Base-by-base conservation (phyloP, 30 jellyfish, hydroid and myxozoan genomes). In the Hydractinia echinata region DNA sequence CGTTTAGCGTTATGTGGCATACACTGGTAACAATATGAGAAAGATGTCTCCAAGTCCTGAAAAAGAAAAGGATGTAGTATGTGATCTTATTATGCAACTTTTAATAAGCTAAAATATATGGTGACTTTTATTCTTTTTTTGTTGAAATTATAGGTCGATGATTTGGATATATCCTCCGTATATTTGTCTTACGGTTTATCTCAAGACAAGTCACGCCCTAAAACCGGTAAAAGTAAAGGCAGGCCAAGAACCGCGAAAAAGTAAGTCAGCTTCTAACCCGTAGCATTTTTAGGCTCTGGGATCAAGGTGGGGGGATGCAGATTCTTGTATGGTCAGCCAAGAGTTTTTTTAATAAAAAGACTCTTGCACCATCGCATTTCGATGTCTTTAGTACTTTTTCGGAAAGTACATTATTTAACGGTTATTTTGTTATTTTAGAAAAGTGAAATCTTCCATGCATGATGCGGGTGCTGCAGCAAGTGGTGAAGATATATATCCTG, bases 1-100 rank as follows among this genome's bases (percentile, higher is more conserved):
- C 76, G 51, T 83, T 19, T 66, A 91, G 97, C 85, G 85, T 73
- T 85, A 85, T 74, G 95, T 91, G 19, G 97, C 97, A 10, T 91
- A 91, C 89, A 91, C 97, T 77, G 97, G 97, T 10, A 91, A 91
- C 82, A 91, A 91, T 53, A 91, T 91, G 97, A 85, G 96, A 68
- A 91, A 91, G 67, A 79, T 82, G 60, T 67, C 94, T 71, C 90
- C 95, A 10, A 77, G 88, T n/a, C 97, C 96, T 4, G 97, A 91
- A 19, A 85, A 78, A 72, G 87, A 83, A 7, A 71, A 73, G 30
- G 81, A 73, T 82, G 87, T 51, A 81, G 95, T 90, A 53, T 9
- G 95, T 21, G 66, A 5, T 69, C 52, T 62, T 5, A n/a, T 61
- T 21, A 10, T 15, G 3, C 21, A 14, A 74, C 53, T 64, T 61